Conservation (phyloP, 2,888 invertebrate species). For the Drosophila fulvimacula region DNA sequence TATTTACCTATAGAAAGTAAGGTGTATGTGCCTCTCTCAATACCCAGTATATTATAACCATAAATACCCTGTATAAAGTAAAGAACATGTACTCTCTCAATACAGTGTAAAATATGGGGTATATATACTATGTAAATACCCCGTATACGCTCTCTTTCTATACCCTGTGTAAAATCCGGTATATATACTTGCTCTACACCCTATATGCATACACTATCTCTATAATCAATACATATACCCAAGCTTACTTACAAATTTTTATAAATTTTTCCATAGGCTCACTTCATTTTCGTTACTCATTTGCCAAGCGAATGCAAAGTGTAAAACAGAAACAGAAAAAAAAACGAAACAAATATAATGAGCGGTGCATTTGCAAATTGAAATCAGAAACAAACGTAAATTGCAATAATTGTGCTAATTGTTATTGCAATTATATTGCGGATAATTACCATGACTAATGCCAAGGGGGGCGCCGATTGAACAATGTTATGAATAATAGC, state of each 20-base stretch:
- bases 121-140: not conserved
- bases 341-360: constrained; percentile 35
- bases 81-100: not conserved
- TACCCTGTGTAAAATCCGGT: not conserved
- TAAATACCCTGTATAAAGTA: not conserved
- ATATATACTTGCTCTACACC: not conserved
- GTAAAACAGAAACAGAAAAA: constrained; percentile 17
- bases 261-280: not conserved
- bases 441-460: constrained; percentile 78
- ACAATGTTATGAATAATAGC: constrained; percentile 65
- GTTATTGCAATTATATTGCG: constrained; percentile 75
- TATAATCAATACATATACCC: too few species aligned
- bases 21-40: too few species aligned
- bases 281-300: not conserved
- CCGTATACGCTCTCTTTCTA: not conserved
- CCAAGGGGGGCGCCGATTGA: constrained; percentile 29
- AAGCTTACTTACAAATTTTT: not conserved
- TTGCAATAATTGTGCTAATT: constrained; percentile 78
- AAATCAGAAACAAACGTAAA: constrained; percentile 70
- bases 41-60: too few species aligned
- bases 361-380: constrained; percentile 69
- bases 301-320: constrained; percentile 27
- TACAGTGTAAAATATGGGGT: not conserved
- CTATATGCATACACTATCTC: too few species aligned
- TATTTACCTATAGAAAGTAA: too few species aligned